Evolutionary conservation across 1,140 invertebrate genomes (phyloP).

Genomic region (Bathynomus jamesi): DNA sequence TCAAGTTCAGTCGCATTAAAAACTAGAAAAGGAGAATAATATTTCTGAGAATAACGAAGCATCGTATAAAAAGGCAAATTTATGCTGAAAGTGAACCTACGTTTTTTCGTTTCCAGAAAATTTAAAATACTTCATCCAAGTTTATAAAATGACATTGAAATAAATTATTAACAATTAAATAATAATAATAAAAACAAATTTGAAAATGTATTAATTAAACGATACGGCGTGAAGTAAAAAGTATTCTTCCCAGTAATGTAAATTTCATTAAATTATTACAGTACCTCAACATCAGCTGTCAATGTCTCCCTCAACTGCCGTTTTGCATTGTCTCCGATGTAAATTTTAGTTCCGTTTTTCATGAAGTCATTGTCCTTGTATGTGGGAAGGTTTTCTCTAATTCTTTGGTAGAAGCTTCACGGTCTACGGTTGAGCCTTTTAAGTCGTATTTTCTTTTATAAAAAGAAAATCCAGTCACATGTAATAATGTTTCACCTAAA

Average conservation of each 20-base stretch:
- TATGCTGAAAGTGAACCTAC: no score
- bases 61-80: no score
- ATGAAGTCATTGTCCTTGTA: slow-evolving; percentile 99
- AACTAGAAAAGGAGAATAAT: no score
- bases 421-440: slow-evolving; percentile 96
- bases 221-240: neutral
- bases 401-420: slow-evolving; percentile 97
- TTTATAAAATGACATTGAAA: no score
- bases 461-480: neutral
- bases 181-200: no score
- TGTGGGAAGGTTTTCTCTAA: slow-evolving; percentile 90
- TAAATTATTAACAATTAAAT: neutral
- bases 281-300: slow-evolving; percentile 86
- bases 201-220: neutral
- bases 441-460: slow-evolving; percentile 61
- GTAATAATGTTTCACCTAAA: no score
- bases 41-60: no score
- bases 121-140: no score
- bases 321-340: slow-evolving; percentile 88
- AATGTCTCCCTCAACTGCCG: slow-evolving; percentile 85
- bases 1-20: slow-evolving; percentile 85
- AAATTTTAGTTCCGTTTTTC: slow-evolving; percentile 87
- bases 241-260: neutral
- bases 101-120: no score
- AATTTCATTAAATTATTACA: no score